Conservation (phyloP, 2,113 vertebrate genomes). For the Chascanopsetta lugubris region DNA sequence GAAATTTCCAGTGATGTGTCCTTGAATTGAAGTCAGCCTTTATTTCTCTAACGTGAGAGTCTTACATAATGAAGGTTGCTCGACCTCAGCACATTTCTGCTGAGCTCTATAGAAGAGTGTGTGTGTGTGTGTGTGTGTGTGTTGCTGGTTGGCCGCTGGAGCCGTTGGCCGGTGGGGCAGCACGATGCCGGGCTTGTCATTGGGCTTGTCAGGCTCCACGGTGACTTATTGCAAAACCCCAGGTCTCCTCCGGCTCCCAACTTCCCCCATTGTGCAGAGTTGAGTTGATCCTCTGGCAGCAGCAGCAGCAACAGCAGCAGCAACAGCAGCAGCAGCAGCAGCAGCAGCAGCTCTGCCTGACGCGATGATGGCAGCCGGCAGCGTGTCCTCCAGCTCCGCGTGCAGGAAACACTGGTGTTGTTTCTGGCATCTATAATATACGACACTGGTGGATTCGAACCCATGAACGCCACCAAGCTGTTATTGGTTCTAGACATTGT, state of each 20-base stretch:
- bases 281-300: conserved; percentile 50
- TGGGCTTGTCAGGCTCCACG: conserved; percentile 4
- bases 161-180: too few relatives aligned
- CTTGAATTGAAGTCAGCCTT: conserved; percentile 23
- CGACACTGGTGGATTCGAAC: too few relatives aligned
- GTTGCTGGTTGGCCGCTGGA: not conserved
- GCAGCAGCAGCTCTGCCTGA: too few relatives aligned
- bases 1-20: conserved; percentile 29
- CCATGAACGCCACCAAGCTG: too few relatives aligned
- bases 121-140: not conserved
- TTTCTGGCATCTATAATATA: too few relatives aligned
- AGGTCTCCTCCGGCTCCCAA: conserved; percentile 30
- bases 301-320: conserved; percentile 6
- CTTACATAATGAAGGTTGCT: conserved; percentile 68
- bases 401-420: too few relatives aligned
- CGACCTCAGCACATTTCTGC: conserved; percentile 39
- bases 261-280: conserved; percentile 74
- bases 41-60: conserved; percentile 36
- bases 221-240: conserved; percentile 25
- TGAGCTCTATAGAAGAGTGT: conserved; percentile 19
- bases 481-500: too few relatives aligned
- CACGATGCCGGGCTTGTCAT: conserved; percentile 4
- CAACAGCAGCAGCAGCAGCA: too few relatives aligned
- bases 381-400: too few relatives aligned
- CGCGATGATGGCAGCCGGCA: too few relatives aligned